A percentile compares a stretch with the other conserved stretches of the same genome.
Conservation (phyloP, 2,888 invertebrate species). For the Drosophila barbarae region DNA sequence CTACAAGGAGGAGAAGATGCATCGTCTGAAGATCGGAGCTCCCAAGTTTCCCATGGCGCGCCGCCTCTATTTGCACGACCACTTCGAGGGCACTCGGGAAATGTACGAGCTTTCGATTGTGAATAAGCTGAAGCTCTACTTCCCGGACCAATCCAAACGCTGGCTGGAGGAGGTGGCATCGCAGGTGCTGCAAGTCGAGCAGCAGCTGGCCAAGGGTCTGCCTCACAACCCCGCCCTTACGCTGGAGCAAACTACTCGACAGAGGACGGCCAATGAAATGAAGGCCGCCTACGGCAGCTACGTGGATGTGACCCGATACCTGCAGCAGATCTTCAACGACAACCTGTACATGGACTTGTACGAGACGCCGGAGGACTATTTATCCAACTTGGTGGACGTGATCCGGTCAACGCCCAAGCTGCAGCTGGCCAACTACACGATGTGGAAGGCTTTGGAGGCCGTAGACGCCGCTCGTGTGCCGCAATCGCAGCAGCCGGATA, state of each 20-base stretch:
- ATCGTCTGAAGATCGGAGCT: slow-evolving; percentile 76
- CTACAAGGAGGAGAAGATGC: slow-evolving; percentile 66
- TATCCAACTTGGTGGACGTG: slow-evolving; percentile 72
- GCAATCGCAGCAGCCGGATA: slow-evolving; percentile 46
- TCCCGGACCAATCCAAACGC: slow-evolving; percentile 61
- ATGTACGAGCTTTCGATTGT: slow-evolving; percentile 58
- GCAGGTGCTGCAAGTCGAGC: slow-evolving; percentile 72
- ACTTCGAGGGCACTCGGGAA: slow-evolving; percentile 50
- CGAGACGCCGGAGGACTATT: slow-evolving; percentile 73
- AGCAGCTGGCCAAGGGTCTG: slow-evolving; percentile 72
- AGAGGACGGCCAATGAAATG: slow-evolving; percentile 65
- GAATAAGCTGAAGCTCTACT: slow-evolving; percentile 63
- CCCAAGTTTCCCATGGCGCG: slow-evolving; percentile 64
- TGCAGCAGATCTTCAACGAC: slow-evolving; percentile 74
- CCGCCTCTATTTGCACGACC: slow-evolving; percentile 58
- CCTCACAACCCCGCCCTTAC: slow-evolving; percentile 67
- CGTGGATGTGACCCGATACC: slow-evolving; percentile 75
- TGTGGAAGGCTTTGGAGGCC: slow-evolving; percentile 75
- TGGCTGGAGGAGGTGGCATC: slow-evolving; percentile 70
- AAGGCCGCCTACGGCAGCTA: slow-evolving; percentile 72
- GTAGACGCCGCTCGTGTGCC: slow-evolving; percentile 66
- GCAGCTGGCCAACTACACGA: slow-evolving; percentile 77
- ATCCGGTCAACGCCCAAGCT: slow-evolving; percentile 71
- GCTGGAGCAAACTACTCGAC: slow-evolving; percentile 68
- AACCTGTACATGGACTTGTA: slow-evolving; percentile 72